Evolutionary conservation across 2,113 vertebrate species (phyloP), one percentile per base, ranked within the genome.

Genomic region (Pipra filicauda): DNA sequence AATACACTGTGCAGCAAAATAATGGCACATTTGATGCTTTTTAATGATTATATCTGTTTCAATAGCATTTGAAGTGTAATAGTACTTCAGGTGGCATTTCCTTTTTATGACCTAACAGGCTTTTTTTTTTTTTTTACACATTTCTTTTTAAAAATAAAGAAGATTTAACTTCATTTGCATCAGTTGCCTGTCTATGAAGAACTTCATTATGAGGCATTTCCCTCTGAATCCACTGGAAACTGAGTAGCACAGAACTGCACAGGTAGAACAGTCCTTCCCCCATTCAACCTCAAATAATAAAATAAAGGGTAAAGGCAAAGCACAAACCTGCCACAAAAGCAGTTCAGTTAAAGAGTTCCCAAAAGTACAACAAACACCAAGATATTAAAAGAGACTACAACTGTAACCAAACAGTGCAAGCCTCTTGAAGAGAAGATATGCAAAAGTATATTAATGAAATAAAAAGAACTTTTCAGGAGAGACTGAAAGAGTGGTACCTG

Each of bases 71-170:
- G 14, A 72, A 46, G 15, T 16, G 22, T 15, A 58, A 0, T 20
- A 48, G 41, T 13, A 15, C 7, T 65, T 61, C 41, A 52, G 33
- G 8, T 15, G 2, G 4, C 8, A 48, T 14, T 8, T 69, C 7
- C 33, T 57, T 24, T 12, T 4, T 8, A 20, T 6, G 0, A 70
- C 3, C 6, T 49, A 76, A 52, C 3, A 30, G 19, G 3, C 3
- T 31, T 41, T 12, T 39, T 41, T 41, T 39, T 39, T 41, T 41
- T 41, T 41, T 41, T 13, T 5, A 41, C 39, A 41, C 39, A 2
- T 3, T 3, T 30, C 6, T 61, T 30, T 54, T 46, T 12, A 1
- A 48, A 74, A 51, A 65, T 18, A 66, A 72, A n/a, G 0, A 21
- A 43, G 5, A 49, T 65, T 81, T 65, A 18, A 37, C 7, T 43